Percentiles rank a stretch among this genome's conserved stretches.
Evolutionary conservation across 1,140 invertebrate genomes (phyloP).

Genomic region (Drosophila subobscura): DNA sequence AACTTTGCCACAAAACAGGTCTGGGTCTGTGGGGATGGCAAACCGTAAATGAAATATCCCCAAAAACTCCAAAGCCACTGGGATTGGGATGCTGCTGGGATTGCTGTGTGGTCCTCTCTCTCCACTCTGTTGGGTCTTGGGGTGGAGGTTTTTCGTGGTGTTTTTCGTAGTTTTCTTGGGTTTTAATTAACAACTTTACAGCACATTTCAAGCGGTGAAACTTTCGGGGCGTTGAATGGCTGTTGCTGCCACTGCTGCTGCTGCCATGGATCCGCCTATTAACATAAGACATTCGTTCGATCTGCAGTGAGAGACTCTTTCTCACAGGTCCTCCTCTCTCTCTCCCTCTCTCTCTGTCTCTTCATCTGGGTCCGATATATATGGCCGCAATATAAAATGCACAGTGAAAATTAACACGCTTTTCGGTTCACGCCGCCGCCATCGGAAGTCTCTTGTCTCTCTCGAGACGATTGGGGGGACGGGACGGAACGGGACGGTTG

Average conservation of each 20-base stretch:
- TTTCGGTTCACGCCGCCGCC: slow-evolving; percentile 72
- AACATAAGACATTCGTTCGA: slow-evolving; percentile 76
- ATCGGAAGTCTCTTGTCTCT: slow-evolving; percentile 49
- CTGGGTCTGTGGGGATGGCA: slow-evolving; percentile 48
- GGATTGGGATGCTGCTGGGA: slow-evolving; percentile 25
- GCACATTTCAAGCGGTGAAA: slow-evolving; percentile 73
- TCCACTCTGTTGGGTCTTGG: slow-evolving; percentile 35
- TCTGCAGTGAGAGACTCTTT: slow-evolving; percentile 37
- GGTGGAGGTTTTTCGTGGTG: slow-evolving; percentile 24
- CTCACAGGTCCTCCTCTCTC: slow-evolving; percentile 4
- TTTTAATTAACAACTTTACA: slow-evolving; percentile 82
- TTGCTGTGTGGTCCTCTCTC: slow-evolving; percentile 47
- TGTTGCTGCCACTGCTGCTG: no score
- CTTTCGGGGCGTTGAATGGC: slow-evolving; percentile 57
- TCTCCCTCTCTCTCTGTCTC: neutral
- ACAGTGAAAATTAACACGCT: slow-evolving; percentile 82
- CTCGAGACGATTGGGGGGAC: slow-evolving; percentile 5
- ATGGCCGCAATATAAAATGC: slow-evolving; percentile 72
- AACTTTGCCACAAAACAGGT: slow-evolving; percentile 30
- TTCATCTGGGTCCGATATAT: slow-evolving; percentile 13
- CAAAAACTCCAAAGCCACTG: slow-evolving; percentile 30
- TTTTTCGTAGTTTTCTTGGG: slow-evolving; percentile 53
- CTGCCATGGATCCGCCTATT: slow-evolving; percentile 53
- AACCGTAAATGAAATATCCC: slow-evolving; percentile 50
- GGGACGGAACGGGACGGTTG: neutral